phyloP scores from a whole-genome alignment of 2,797 vertebrate species.

The Galago senegalensis region DNA sequence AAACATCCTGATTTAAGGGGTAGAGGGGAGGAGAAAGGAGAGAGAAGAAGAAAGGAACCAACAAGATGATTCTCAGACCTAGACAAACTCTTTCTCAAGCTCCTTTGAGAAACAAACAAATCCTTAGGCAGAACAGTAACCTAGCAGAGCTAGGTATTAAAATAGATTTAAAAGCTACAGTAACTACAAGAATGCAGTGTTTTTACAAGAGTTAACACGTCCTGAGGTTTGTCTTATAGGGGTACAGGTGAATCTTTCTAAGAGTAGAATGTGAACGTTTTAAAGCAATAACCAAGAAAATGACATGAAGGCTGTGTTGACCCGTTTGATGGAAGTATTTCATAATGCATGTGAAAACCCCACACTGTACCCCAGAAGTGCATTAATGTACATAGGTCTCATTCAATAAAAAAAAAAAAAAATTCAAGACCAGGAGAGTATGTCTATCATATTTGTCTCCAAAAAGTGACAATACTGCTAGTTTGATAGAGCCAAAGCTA shows the following conservation, averaged over 20 bases:
- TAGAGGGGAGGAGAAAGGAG: background rate
- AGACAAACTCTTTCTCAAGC: background rate
- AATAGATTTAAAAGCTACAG: background rate
- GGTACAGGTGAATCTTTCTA: too few relatives aligned
- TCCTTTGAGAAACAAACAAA: background rate
- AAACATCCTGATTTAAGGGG: background rate
- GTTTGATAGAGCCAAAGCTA: background rate
- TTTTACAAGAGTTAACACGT: background rate
- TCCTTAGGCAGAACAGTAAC: background rate
- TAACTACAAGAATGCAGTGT: background rate
- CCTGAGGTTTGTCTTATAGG: too few relatives aligned
- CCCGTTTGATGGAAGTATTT: too few relatives aligned
- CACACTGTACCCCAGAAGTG: too few relatives aligned
- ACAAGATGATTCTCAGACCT: background rate
- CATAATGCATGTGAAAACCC: too few relatives aligned
- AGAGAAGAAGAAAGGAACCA: background rate
- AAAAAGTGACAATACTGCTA: background rate
- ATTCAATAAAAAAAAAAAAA: too few relatives aligned
- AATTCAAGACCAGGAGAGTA: background rate
- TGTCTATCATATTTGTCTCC: background rate
- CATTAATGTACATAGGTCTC: too few relatives aligned
- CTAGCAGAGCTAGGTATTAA: background rate
- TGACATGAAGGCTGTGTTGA: too few relatives aligned
- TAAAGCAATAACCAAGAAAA: too few relatives aligned
- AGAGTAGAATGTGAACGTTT: too few relatives aligned